Conservation (phyloP, 2,113 vertebrate genomes). For the Ameiurus melas region DNA sequence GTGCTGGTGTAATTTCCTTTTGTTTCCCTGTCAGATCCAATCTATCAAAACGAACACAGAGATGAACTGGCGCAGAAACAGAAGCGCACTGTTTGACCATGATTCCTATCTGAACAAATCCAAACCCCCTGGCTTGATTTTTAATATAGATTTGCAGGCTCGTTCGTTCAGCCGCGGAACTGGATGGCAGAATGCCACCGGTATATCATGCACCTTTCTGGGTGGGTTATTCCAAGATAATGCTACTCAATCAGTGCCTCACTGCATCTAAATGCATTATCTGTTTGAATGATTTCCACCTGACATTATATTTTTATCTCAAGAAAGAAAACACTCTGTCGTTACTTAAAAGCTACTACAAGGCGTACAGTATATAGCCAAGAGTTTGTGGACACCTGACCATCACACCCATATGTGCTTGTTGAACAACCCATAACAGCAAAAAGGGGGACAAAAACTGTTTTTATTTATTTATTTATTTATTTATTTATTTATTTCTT, state of each 20-base stretch:
- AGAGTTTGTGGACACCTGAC: not conserved
- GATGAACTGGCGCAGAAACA: constrained; percentile 59
- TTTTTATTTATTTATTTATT: too few relatives aligned
- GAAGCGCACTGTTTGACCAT: constrained; percentile 58
- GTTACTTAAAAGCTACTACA: not conserved
- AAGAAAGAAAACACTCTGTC: not conserved
- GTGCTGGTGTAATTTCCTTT: constrained; percentile 65
- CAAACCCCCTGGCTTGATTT: constrained; percentile 64
- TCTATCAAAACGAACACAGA: constrained; percentile 63
- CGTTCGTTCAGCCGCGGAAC: constrained; percentile 35
- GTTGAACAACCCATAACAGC: not conserved
- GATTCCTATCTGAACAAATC: constrained; percentile 62
- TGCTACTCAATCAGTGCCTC: constrained; percentile 39
- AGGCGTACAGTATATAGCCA: not conserved
- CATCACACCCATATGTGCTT: not conserved
- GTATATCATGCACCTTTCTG: constrained; percentile 36
- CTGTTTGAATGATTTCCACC: constrained; percentile 26
- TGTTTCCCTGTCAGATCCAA: constrained; percentile 58
- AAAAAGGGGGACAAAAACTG: too few relatives aligned
- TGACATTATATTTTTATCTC: not conserved
- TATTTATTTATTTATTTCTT: too few relatives aligned
- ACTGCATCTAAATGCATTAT: constrained; percentile 29
- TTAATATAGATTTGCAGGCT: constrained; percentile 73
- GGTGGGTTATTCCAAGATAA: constrained; percentile 39
- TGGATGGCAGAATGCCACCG: constrained; percentile 28